Conservation (phyloP, 2,888 invertebrate species). For the Temnothorax rugatulus region DNA sequence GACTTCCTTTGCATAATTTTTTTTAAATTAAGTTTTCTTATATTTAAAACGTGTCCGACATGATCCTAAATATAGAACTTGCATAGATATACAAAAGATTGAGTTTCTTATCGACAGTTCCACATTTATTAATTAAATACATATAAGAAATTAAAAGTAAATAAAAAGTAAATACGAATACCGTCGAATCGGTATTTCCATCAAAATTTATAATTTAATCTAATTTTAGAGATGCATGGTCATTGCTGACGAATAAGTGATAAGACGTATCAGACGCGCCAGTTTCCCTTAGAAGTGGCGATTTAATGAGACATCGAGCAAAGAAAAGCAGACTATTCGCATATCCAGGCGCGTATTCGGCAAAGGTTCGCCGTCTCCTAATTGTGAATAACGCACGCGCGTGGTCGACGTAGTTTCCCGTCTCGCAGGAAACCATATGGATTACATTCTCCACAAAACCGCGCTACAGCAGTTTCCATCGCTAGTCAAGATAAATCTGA, state of each 20-base stretch:
- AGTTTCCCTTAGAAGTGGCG: neutral
- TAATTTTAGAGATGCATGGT: neutral
- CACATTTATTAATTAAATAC: neutral
- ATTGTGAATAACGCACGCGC: conserved; percentile 70
- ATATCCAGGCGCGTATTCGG: neutral
- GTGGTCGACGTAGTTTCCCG: conserved; percentile 57
- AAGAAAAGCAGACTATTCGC: conserved; percentile 9
- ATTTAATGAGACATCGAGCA: conserved; percentile 6
- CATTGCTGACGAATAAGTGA: neutral
- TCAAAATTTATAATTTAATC: neutral
- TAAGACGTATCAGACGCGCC: neutral
- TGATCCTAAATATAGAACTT: neutral
- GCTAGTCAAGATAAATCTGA: conserved; percentile 74
- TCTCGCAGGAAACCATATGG: conserved; percentile 62
- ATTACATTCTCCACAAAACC: conserved; percentile 56
- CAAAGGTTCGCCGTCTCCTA: conserved; percentile 39
- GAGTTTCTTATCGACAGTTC: neutral
- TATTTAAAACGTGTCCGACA: neutral
- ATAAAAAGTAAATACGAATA: neutral
- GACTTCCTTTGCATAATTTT: neutral
- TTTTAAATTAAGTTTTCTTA: neutral
- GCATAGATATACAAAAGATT: neutral
- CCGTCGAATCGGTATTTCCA: neutral
- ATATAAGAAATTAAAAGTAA: neutral
- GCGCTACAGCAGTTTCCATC: conserved; percentile 58